Conservation (phyloP, 2,797 vertebrate genomes). For the Pterois miles region DNA sequence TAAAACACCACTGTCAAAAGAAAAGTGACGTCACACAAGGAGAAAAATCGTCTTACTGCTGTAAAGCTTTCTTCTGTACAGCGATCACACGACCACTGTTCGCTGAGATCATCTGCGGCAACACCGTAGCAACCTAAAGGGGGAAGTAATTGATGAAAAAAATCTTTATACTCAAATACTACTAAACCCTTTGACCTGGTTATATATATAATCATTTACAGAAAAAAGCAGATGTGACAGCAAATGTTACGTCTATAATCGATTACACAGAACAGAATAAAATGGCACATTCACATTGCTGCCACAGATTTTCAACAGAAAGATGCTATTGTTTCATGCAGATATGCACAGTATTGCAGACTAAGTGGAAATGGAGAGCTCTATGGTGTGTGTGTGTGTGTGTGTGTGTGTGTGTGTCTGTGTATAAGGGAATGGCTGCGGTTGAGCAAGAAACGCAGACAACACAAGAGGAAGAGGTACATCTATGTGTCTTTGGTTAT, state of each 20-base stretch:
- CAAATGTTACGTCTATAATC: slow-evolving; percentile 8
- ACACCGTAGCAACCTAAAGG: slow-evolving; percentile 94
- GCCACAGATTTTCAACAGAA: slow-evolving; percentile 25
- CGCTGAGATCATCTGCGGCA: slow-evolving; percentile 83
- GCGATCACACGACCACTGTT: slow-evolving; percentile 92
- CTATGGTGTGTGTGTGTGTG: background rate
- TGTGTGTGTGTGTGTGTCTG: background rate
- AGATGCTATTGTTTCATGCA: slow-evolving; percentile 29
- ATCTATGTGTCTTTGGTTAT: background rate
- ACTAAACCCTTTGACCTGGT: background rate
- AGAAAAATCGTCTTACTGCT: slow-evolving; percentile 87
- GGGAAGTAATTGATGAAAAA: slow-evolving; percentile 7
- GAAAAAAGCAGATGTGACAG: slow-evolving; percentile 16
- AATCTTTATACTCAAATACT: slow-evolving; percentile 5
- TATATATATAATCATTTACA: background rate
- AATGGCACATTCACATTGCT: slow-evolving; percentile 35
- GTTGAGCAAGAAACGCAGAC: slow-evolving; percentile 7
- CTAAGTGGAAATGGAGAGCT: slow-evolving; percentile 48
- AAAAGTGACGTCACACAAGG: background rate
- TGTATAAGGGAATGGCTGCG: slow-evolving; percentile 10
- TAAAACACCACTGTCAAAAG: background rate
- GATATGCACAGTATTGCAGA: slow-evolving; percentile 36
- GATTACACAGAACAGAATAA: slow-evolving; percentile 11
- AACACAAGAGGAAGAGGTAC: background rate
- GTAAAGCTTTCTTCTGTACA: slow-evolving; percentile 88